phyloP scores from a whole-genome alignment of 2,113 vertebrate genomes.

The Forbesichthys agassizii region DNA sequence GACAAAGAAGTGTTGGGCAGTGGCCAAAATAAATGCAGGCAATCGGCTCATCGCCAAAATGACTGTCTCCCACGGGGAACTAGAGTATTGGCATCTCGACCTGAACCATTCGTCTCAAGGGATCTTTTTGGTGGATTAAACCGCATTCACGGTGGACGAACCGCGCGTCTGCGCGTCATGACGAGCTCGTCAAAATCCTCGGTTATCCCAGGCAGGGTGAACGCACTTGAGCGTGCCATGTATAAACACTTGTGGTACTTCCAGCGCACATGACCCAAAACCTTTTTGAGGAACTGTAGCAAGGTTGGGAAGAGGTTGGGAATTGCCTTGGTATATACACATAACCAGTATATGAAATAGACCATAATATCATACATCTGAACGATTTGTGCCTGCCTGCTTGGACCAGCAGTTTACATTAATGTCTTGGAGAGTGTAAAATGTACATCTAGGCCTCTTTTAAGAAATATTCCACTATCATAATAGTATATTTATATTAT shows the following conservation, averaged over 20 bases:
- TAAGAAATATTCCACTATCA: neutral
- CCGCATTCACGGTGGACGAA: neutral
- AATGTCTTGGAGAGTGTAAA: neutral
- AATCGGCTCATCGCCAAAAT: constrained; percentile 20
- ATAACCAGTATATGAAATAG: neutral
- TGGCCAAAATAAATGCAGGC: rapidly evolving
- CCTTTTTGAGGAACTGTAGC: too few relatives aligned
- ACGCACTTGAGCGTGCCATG: too few relatives aligned
- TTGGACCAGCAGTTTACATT: neutral
- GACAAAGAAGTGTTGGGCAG: constrained; percentile 59
- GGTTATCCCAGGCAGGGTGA: too few relatives aligned
- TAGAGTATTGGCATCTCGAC: constrained; percentile 43
- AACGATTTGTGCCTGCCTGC: neutral
- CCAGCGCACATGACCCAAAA: neutral
- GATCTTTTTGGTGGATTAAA: constrained; percentile 63
- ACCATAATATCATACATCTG: neutral
- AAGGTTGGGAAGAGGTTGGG: neutral
- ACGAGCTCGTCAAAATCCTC: too few relatives aligned
- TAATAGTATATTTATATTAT: constrained; percentile 47
- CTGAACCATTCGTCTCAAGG: constrained; percentile 43
- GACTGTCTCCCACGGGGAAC: rapidly evolving
- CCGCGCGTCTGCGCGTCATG: too few relatives aligned
- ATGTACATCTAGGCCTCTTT: neutral
- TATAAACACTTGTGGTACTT: constrained; percentile 4
- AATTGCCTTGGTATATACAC: neutral